Evolutionary conservation across 1,140 invertebrate genomes (phyloP), one percentile per base, ranked within the genome.

Genomic region (Hestina assimilis): DNA sequence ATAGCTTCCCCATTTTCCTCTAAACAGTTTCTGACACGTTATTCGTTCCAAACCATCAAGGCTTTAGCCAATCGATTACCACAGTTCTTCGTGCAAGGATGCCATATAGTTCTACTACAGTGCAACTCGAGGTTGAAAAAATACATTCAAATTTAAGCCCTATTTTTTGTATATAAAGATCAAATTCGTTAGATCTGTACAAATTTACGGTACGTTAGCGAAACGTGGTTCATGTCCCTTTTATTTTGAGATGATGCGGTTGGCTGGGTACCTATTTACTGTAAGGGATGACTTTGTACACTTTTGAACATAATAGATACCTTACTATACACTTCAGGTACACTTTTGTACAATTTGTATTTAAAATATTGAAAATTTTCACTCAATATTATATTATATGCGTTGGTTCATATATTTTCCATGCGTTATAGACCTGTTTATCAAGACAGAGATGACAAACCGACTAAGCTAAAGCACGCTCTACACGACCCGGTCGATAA

Each of bases 221-320:
- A 23, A 40, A 64, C 56, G 31, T 12, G 11, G 57, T 60, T 66
- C 63, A 26, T 24, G 23, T 23, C 61, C 57, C 57, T 60, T 67
- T 63, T 66, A 66, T 66, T 67, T 67, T 54, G 52, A 59, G 56
- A 26, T 51, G 40, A 11, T 41, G 58, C 63, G 56, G 46, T 62
- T 29, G 40, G 51, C 35, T 54, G 33, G 51, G 21, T 48, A 41
- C 51, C 20, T 54, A 47, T 33, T 43, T 47, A 47, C 43, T 54
- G 58, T 54, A 51, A 41, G 41, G 35, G 58, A 45, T 54, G 38
- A 48, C 54, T 60, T 33, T 9, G 48, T 42, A 60, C 43, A 57
- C 46, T 57, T 52, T 46, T 45, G 38, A 50, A 43, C 46, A 42
- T 50, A 11, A 33, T 41, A 12, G 9, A 35, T 12, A 23, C n/a